These are phyloP conservation scores for Drosophila novamexicana DNA, from an alignment of 1,140 invertebrate genomes.

Conservation along the genomic window DNA sequence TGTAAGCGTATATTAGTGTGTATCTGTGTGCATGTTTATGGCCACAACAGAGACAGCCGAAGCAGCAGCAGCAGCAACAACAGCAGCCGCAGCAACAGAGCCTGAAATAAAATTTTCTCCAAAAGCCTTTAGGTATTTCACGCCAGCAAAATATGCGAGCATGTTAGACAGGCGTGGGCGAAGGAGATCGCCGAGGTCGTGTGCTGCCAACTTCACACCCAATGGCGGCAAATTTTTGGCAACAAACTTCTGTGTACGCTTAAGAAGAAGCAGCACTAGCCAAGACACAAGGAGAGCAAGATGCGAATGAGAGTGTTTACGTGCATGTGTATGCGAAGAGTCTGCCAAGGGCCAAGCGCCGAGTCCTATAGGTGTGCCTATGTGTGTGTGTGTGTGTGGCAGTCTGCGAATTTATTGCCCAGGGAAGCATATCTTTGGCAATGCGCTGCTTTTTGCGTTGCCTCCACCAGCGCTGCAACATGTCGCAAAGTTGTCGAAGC, in stretches of 20 bases:
- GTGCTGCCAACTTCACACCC: slow-evolving; percentile 74
- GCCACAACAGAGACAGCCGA: slow-evolving; percentile 61
- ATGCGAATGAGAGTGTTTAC: slow-evolving; percentile 16
- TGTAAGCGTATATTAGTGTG: slow-evolving; percentile 36
- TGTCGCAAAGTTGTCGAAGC: slow-evolving; percentile 79
- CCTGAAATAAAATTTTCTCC: slow-evolving; percentile 73
- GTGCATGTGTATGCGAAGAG: slow-evolving; percentile 9
- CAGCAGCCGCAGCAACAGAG: slow-evolving; percentile 32
- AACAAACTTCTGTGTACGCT: slow-evolving; percentile 65
- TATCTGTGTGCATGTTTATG: slow-evolving; percentile 60
- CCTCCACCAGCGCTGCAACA: slow-evolving; percentile 63
- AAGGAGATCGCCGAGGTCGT: slow-evolving; percentile 22
- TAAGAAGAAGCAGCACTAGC: slow-evolving; percentile 40
- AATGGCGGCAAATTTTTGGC: slow-evolving; percentile 80
- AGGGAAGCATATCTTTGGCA: slow-evolving; percentile 76
- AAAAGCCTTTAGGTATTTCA: slow-evolving; percentile 79
- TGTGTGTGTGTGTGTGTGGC: slow-evolving; percentile 39
- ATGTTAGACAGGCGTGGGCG: slow-evolving; percentile 49
- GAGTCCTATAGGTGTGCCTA: slow-evolving; percentile 26
- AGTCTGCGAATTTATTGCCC: slow-evolving; percentile 73
- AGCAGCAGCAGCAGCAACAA: slow-evolving; percentile 3
- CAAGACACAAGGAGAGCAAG: slow-evolving; percentile 23
- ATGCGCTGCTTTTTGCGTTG: slow-evolving; percentile 30
- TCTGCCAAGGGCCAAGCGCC: slow-evolving; percentile 13
- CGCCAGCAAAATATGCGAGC: slow-evolving; percentile 73